Conservation (phyloP, 2,797 vertebrate species). For the Aselliscus stoliczkanus region DNA sequence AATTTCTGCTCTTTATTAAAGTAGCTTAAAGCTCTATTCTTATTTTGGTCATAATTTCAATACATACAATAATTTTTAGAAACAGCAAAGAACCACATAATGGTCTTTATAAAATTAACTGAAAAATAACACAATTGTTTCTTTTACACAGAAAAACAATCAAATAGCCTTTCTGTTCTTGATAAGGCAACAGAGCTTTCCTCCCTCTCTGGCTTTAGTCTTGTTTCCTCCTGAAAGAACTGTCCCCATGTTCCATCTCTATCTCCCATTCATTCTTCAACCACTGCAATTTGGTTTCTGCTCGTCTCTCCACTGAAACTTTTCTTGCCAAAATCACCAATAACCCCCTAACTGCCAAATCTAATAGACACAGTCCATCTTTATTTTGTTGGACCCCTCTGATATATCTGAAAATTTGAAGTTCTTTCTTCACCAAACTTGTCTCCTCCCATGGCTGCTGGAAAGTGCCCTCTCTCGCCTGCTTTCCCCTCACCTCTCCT, state of each 20-base stretch:
- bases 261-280: background rate
- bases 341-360: background rate
- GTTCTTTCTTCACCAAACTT: background rate
- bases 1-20: constrained; percentile 38
- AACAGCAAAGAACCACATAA: constrained; percentile 18
- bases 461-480: background rate
- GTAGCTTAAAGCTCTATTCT: background rate
- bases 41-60: constrained; percentile 12
- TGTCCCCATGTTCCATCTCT: background rate
- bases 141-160: background rate
- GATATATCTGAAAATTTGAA: background rate
- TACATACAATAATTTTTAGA: background rate
- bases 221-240: background rate
- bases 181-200: background rate
- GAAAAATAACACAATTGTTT: background rate
- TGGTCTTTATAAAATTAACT: constrained; percentile 11
- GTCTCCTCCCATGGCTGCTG: background rate
- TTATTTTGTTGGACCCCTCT: background rate
- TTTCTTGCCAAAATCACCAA: background rate
- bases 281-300: background rate
- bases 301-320: background rate
- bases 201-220: background rate
- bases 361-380: background rate
- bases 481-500: background rate
- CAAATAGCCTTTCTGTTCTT: background rate